These are phyloP conservation scores for Xenopus borealis DNA, from an alignment of 2,113 vertebrate genomes.

Conservation along the genomic window DNA sequence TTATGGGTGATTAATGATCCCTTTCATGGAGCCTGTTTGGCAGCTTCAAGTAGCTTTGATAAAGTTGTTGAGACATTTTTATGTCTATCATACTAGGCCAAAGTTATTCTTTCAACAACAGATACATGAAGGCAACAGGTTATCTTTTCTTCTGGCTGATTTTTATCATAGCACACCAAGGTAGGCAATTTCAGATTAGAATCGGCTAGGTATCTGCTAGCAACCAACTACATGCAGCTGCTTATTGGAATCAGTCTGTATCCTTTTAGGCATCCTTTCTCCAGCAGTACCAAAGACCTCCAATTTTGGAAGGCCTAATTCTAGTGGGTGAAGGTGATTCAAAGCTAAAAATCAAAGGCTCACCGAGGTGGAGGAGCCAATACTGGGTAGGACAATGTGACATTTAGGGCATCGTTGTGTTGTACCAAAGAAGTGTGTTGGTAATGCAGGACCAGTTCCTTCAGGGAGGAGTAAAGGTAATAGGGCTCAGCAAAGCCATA, in stretches of 20 bases:
- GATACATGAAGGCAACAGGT: no score
- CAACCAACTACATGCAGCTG: neutral
- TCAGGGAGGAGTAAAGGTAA: constrained; percentile 86
- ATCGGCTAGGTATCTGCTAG: no score
- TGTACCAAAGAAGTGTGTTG: constrained; percentile 88
- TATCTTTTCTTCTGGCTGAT: no score
- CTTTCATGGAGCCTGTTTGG: no score
- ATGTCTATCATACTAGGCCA: no score
- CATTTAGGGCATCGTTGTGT: constrained; percentile 90
- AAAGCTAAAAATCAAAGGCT: constrained; percentile 44
- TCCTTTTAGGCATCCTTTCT: neutral
- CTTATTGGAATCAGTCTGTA: neutral
- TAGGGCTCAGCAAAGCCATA: constrained; percentile 89
- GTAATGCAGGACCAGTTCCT: constrained; percentile 91
- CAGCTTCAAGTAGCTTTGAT: no score
- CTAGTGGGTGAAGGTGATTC: neutral
- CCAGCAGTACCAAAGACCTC: neutral
- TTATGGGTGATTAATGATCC: no score
- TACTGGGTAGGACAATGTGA: constrained; percentile 84
- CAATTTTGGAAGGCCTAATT: neutral
- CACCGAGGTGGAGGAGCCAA: constrained; percentile 80
- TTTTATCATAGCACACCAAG: no score
- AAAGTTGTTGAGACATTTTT: no score
- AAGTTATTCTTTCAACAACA: no score
- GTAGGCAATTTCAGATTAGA: no score